Conservation (phyloP, 2,888 invertebrate species). For the Cataglyphis cursor region DNA sequence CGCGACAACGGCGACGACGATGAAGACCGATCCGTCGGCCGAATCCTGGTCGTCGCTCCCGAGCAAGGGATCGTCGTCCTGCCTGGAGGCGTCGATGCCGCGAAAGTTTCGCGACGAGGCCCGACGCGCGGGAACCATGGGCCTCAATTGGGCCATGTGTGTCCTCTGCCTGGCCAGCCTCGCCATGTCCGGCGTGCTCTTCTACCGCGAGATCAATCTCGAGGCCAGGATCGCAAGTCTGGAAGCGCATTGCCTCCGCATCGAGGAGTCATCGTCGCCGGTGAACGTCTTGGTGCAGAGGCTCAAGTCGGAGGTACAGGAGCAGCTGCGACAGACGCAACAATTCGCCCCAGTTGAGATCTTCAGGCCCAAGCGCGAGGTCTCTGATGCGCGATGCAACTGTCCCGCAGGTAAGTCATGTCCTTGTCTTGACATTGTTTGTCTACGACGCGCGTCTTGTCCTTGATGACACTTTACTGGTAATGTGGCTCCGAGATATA, state of each 20-base stretch:
- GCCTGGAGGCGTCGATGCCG: constrained; percentile 77
- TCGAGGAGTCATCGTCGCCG: constrained; percentile 68
- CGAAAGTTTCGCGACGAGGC: constrained; percentile 78
- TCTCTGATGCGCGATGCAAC: constrained; percentile 81
- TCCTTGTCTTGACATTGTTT: not conserved
- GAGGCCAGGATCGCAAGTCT: constrained; percentile 82
- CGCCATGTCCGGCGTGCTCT: constrained; percentile 81
- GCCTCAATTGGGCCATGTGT: constrained; percentile 82
- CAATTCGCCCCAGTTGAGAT: constrained; percentile 57
- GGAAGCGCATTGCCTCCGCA: constrained; percentile 74
- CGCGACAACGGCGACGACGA: constrained; percentile 57
- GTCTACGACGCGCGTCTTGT: not conserved
- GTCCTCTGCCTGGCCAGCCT: constrained; percentile 82
- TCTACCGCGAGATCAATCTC: constrained; percentile 80
- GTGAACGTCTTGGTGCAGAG: constrained; percentile 74
- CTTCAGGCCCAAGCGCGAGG: constrained; percentile 83
- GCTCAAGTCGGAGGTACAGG: constrained; percentile 77
- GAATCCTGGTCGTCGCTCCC: constrained; percentile 69
- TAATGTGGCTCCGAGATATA: not conserved
- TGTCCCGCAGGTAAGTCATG: constrained; percentile 84
- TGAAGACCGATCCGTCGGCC: constrained; percentile 77
- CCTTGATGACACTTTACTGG: not conserved
- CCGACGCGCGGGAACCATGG: constrained; percentile 56
- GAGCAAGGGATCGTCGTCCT: constrained; percentile 66
- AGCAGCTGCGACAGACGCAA: constrained; percentile 69